A percentile compares a stretch with the other conserved stretches of the same genome.
phyloP scores from a whole-genome alignment of 2,888 invertebrate species.

The Lucinisca nassula region DNA sequence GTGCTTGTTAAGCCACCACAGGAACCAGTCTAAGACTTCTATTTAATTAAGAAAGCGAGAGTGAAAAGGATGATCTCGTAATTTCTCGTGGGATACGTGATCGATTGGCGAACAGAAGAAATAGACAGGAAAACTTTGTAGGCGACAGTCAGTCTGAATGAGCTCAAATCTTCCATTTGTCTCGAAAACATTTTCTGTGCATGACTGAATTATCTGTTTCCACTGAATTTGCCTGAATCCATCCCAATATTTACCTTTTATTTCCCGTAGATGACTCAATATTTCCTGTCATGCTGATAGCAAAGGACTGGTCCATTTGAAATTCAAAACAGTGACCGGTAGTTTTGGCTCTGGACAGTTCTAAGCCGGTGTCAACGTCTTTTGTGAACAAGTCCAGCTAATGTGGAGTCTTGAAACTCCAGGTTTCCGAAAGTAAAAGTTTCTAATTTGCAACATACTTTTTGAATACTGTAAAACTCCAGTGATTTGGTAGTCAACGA shows the following conservation, averaged over 20 bases:
- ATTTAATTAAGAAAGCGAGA: constrained; percentile 1
- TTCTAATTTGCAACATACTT: too few species aligned
- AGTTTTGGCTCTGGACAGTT: too few species aligned
- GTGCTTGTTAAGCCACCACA: not conserved
- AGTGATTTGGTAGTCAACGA: too few species aligned
- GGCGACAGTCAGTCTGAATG: constrained; percentile 1
- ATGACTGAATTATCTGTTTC: not conserved
- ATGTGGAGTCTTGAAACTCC: too few species aligned
- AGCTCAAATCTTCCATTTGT: not conserved
- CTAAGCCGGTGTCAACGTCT: too few species aligned
- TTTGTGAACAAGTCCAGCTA: too few species aligned
- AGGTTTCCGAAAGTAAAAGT: too few species aligned
- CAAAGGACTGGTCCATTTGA: too few species aligned
- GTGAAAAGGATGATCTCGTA: constrained; percentile 11
- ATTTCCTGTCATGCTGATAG: too few species aligned
- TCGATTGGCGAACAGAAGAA: constrained; percentile 1
- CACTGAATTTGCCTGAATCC: not conserved
- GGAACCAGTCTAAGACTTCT: not conserved
- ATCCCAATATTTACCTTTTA: not conserved
- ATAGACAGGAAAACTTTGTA: not conserved
- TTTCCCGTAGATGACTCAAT: too few species aligned
- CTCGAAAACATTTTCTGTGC: not conserved
- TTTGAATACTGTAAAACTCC: too few species aligned
- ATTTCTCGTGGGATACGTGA: constrained; percentile 17
- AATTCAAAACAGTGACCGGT: too few species aligned